These are phyloP conservation scores for Rousettus madagascariensis DNA, from an alignment of 2,797 vertebrate genomes.

Conservation along the genomic window DNA sequence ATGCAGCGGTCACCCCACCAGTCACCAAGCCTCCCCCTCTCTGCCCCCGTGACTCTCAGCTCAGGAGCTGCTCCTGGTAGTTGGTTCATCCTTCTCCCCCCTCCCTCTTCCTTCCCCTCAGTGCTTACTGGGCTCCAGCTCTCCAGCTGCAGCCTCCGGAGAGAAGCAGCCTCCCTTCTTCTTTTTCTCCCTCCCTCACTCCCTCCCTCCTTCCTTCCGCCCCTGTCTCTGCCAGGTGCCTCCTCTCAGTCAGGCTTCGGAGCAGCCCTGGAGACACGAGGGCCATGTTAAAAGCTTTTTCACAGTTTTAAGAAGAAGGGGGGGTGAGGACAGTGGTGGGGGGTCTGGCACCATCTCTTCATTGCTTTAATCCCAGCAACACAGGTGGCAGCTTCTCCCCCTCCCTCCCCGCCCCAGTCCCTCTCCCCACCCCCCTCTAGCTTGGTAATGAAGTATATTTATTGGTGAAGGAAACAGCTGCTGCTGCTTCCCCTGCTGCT, in stretches of 20 bases:
- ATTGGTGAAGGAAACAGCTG: conserved; percentile 84
- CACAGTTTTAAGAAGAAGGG: conserved; percentile 74
- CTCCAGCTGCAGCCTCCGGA: conserved; percentile 78
- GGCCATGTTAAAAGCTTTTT: conserved; percentile 79
- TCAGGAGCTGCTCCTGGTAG: conserved; percentile 53
- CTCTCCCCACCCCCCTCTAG: conserved; percentile 57
- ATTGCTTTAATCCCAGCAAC: conserved; percentile 76
- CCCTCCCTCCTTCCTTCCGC: neutral
- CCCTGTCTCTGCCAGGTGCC: conserved; percentile 77
- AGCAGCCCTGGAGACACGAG: conserved; percentile 77
- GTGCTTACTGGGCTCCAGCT: conserved; percentile 67
- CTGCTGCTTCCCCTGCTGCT: conserved; percentile 79
- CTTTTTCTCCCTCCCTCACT: neutral
- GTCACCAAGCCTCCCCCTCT: conserved; percentile 10
- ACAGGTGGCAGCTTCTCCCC: conserved; percentile 75
- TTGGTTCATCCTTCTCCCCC: conserved; percentile 35
- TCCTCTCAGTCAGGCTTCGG: conserved; percentile 78
- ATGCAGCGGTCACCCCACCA: conserved; percentile 56
- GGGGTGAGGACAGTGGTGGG: conserved; percentile 63
- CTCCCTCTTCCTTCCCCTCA: conserved; percentile 10
- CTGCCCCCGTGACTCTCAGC: conserved; percentile 50
- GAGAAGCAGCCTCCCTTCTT: conserved; percentile 63
- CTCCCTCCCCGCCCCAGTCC: conserved; percentile 54
- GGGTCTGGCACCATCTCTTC: conserved; percentile 73
- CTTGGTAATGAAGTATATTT: conserved; percentile 85